Percentiles rank a stretch among this genome's conserved stretches.
Evolutionary conservation across 2,113 vertebrate genomes (phyloP).

Genomic region (Megaptera novaeangliae): DNA sequence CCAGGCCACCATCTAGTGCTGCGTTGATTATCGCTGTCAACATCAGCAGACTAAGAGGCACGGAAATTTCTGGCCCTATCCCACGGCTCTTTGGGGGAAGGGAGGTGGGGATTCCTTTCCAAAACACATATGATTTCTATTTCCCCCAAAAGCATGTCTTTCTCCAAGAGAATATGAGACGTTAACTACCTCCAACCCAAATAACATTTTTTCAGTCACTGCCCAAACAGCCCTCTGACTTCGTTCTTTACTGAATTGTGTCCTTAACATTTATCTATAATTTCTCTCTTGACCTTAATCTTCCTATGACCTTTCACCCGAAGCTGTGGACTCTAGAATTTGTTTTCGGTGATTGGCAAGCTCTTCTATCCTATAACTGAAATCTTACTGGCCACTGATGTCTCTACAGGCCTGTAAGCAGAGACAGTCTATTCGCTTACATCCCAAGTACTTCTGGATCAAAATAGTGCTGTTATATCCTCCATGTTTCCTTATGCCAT

Average conservation of each 20-base stretch:
- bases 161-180: neutral
- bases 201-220: neutral
- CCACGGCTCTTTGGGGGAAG: neutral
- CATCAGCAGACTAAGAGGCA: neutral
- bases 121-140: neutral
- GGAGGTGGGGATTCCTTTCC: neutral
- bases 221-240: no score
- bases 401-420: neutral
- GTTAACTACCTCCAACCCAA: neutral
- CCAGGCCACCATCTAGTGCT: neutral
- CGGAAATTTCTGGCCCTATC: neutral
- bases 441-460: neutral
- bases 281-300: neutral
- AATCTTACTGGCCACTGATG: neutral
- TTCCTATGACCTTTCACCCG: neutral
- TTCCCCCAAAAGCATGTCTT: neutral
- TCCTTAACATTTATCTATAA: neutral
- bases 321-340: neutral
- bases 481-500: neutral
- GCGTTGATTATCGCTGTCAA: no score
- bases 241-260: neutral
- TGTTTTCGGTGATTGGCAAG: neutral
- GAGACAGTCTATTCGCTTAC: neutral
- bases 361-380: neutral
- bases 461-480: neutral